phyloP scores from a whole-genome alignment of 2,113 vertebrate species.

The Delphinapterus leucas region DNA sequence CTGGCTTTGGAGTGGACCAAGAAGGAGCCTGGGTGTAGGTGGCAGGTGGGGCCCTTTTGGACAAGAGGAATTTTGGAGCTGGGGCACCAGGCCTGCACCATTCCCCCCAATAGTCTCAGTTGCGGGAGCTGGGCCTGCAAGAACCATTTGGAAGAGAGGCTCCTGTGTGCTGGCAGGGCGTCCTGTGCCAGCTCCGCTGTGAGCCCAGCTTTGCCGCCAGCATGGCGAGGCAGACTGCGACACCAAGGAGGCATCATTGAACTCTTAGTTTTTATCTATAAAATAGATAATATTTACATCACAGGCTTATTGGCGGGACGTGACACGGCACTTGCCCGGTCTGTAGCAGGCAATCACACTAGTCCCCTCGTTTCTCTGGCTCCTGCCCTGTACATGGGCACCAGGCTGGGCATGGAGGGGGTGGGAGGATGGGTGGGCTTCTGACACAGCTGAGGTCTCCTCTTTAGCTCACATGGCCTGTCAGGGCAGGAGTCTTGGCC shows the following conservation, averaged over 20 bases:
- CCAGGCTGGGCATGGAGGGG: background rate
- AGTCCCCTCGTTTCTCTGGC: background rate
- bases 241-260: accelerated
- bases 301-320: background rate
- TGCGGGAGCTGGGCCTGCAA: background rate
- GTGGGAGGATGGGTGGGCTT: no score
- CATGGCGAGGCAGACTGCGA: accelerated
- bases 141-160: background rate
- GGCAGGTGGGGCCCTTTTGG: no score
- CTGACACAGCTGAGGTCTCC: no score
- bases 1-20: background rate
- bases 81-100: background rate
- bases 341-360: background rate
- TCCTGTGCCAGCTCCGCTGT: background rate
- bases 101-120: no score
- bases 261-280: background rate
- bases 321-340: background rate
- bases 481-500: background rate
- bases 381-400: background rate
- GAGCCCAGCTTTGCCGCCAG: background rate
- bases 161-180: background rate
- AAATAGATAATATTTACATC: background rate
- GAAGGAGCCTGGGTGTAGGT: accelerated
- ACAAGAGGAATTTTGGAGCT: background rate
- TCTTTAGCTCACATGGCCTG: background rate